Base-by-base conservation (phyloP, 2,113 vertebrate species). In the Clarias gariepinus region DNA sequence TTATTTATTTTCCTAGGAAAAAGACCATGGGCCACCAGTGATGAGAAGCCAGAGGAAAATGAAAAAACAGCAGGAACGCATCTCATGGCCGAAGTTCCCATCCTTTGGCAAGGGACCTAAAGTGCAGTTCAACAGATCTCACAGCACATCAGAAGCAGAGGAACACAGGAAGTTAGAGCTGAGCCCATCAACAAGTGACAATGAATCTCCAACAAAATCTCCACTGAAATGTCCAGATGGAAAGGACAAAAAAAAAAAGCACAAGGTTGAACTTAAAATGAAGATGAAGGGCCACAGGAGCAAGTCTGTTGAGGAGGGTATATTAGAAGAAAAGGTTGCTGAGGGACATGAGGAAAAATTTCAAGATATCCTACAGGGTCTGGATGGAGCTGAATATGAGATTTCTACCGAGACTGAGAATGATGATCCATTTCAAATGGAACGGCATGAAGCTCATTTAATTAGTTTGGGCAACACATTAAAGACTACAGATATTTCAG, bases 41-140 rank as follows among this genome's bases (percentile, higher is more conserved):
- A 93, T 93, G 91, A 94, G 94, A 90, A 92, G 93, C 80, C 86
- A 91, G 79, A 91, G 90, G 81, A 96, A 94, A 87, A 90, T 86
- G 55, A 94, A 93, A 91, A 93, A 93, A 76, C 93, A 92, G 0
- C 90, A 93, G 3, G 95, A 95, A 1, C 94, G 95, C 57, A 95
- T 96, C 89, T 95, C 95, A 3, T 96, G 95, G 95, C 95, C 95
- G 36, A 95, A 96, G 88, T 95, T 96, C 84, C 92, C 94, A 9
- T 93, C 95, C n/a, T 93, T 96, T 64, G 94, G 92, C 80, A 95
- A 92, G 89, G 94, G 94, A 52, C 86, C 82, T n/a, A 95, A 93
- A 87, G 91, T 93, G 0, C 91, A 89, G 61, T 96, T 95, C 81
- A 94, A 91, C 23, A 95, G 95, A 81, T 96, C 95, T 89, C 94